phyloP scores from a whole-genome alignment of 1,140 invertebrate genomes.

The Asobara japonica region DNA sequence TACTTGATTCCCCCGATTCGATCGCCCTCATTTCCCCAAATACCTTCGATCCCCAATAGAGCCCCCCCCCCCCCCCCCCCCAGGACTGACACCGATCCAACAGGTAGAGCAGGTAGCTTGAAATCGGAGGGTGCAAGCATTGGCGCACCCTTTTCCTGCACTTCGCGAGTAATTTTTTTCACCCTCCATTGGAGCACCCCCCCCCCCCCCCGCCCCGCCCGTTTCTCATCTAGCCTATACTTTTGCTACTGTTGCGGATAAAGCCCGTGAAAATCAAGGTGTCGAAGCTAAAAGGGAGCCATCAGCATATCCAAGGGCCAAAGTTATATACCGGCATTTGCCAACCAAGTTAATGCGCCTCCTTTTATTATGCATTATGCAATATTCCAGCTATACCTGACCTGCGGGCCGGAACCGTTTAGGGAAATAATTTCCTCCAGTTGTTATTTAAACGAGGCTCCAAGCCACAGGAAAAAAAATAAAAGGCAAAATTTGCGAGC shows the following conservation, averaged over 20 bases:
- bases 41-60: neutral
- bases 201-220: neutral
- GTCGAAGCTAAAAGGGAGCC: neutral
- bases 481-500: neutral
- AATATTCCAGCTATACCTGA: slow-evolving; percentile 26
- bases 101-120: neutral
- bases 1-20: neutral
- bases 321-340: slow-evolving; percentile 1
- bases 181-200: neutral
- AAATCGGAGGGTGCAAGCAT: neutral
- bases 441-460: slow-evolving; percentile 30
- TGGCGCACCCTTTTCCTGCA: neutral
- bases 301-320: neutral
- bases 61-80: neutral
- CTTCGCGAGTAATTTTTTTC: neutral
- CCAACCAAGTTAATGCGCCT: slow-evolving; percentile 24
- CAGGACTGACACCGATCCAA: neutral
- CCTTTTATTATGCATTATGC: slow-evolving; percentile 35
- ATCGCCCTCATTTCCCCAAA: neutral
- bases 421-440: slow-evolving; percentile 32
- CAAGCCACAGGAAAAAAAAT: slow-evolving; percentile 20
- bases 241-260: neutral
- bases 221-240: neutral
- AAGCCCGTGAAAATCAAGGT: neutral
- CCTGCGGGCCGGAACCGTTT: slow-evolving; percentile 28